These are phyloP conservation scores for Scolopax bukidnonensis DNA, from an alignment of 2,797 vertebrate genomes.

Conservation along the genomic window DNA sequence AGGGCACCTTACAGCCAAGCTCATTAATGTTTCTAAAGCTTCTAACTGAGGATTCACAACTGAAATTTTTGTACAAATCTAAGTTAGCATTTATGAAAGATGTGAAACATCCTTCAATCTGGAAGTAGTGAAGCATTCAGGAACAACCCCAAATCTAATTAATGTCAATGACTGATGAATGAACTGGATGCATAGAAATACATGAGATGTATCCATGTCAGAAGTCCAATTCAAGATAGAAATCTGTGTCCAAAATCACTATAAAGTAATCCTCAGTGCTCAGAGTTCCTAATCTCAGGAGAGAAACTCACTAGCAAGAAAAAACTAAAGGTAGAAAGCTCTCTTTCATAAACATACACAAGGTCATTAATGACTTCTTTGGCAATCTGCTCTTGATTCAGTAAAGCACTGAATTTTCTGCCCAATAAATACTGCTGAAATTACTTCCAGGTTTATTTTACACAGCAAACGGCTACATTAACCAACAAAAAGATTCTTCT, in stretches of 20 bases:
- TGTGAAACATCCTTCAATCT: background rate
- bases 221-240: background rate
- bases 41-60: background rate
- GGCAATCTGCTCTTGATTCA: background rate
- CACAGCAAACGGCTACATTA: background rate
- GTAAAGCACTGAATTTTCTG: background rate
- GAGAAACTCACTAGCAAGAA: background rate
- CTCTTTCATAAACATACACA: constrained; percentile 3
- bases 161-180: background rate
- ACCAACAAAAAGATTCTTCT: background rate
- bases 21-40: constrained; percentile 9
- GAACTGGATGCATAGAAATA: background rate
- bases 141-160: background rate
- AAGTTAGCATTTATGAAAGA: background rate
- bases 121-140: background rate
- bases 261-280: background rate
- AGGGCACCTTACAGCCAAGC: background rate
- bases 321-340: constrained; percentile 20
- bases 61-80: background rate
- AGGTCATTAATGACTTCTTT: background rate
- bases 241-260: background rate
- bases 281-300: background rate
- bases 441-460: constrained; percentile 19
- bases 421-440: background rate
- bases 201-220: background rate